Evolutionary conservation across 2,888 invertebrate species (phyloP).

Genomic region (Caenorhabditis uteleia): DNA sequence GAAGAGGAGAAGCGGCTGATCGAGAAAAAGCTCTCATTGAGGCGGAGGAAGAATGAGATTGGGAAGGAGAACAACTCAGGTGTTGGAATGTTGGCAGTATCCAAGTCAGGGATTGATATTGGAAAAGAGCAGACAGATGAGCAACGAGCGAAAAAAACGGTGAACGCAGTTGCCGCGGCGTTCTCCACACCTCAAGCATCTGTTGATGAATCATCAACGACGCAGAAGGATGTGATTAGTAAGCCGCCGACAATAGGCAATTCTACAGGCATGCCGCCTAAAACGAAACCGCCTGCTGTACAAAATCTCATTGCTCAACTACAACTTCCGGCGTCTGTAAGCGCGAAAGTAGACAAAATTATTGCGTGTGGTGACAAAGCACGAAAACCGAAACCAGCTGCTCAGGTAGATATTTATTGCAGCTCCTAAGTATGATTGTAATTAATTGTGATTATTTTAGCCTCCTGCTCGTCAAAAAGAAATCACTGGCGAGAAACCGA

Average conservation of each 20-base stretch:
- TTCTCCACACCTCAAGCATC: slow-evolving; percentile 48
- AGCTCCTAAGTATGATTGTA: too few relatives aligned
- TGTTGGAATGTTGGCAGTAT: slow-evolving; percentile 13
- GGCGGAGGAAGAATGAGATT: slow-evolving; percentile 45
- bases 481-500: too few relatives aligned
- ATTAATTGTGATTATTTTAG: too few relatives aligned
- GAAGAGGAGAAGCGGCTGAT: slow-evolving; percentile 45
- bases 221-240: too few relatives aligned
- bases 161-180: slow-evolving; percentile 67
- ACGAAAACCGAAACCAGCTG: slow-evolving; percentile 26
- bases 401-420: slow-evolving; percentile 16
- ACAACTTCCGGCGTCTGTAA: slow-evolving; percentile 64
- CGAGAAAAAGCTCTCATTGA: slow-evolving; percentile 55
- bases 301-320: slow-evolving; percentile 58
- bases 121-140: slow-evolving; percentile 59
- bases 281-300: slow-evolving; percentile 37
- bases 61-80: slow-evolving; percentile 22
- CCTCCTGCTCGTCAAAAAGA: too few relatives aligned
- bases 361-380: slow-evolving; percentile 54
- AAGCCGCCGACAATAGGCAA: neutral
- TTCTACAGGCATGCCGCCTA: slow-evolving; percentile 1
- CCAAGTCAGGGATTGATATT: slow-evolving; percentile 53
- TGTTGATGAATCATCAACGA: neutral
- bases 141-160: slow-evolving; percentile 64
- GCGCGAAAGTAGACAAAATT: slow-evolving; percentile 66